Evolutionary conservation across 1,140 invertebrate genomes (phyloP).

Genomic region (Melitaea cinxia): DNA sequence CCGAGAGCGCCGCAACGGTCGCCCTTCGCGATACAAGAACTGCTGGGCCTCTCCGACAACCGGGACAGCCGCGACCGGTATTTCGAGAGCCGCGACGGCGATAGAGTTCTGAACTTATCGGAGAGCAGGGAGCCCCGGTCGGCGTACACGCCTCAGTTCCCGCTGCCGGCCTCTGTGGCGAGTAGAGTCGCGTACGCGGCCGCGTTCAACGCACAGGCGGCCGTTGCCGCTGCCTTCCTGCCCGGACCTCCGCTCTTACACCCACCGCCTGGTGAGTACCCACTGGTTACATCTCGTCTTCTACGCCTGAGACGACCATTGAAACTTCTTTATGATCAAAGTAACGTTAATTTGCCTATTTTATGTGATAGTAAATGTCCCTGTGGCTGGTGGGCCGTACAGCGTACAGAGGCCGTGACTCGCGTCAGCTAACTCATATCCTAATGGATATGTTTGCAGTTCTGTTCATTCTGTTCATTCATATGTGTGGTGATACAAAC

Average conservation of each 20-base stretch:
- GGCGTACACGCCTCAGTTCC: conserved; percentile 78
- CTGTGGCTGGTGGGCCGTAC: no score
- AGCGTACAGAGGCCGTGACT: no score
- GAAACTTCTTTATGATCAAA: no score
- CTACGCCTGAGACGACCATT: no score
- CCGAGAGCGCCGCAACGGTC: conserved; percentile 88
- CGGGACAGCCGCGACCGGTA: conserved; percentile 58
- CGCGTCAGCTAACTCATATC: no score
- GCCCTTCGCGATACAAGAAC: conserved; percentile 95
- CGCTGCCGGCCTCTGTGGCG: conserved; percentile 84
- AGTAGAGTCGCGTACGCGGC: conserved; percentile 88
- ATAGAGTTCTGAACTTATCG: conserved; percentile 61
- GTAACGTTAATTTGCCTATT: no score
- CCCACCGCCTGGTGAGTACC: conserved; percentile 69
- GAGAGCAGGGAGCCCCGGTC: conserved; percentile 70
- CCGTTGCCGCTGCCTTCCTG: conserved; percentile 92
- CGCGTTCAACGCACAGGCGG: conserved; percentile 93
- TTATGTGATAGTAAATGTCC: no score
- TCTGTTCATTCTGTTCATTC: no score
- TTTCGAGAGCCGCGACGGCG: conserved; percentile 53
- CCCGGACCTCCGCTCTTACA: conserved; percentile 76
- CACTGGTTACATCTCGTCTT: no score
- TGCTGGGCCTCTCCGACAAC: conserved; percentile 87
- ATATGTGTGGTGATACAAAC: no score
- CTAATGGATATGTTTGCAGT: no score